Percentiles rank a stretch among this genome's conserved stretches.
These are phyloP conservation scores for Pachyrhynchus sulphureomaculatus DNA, from an alignment of 1,140 invertebrate species.

Conservation along the genomic window DNA sequence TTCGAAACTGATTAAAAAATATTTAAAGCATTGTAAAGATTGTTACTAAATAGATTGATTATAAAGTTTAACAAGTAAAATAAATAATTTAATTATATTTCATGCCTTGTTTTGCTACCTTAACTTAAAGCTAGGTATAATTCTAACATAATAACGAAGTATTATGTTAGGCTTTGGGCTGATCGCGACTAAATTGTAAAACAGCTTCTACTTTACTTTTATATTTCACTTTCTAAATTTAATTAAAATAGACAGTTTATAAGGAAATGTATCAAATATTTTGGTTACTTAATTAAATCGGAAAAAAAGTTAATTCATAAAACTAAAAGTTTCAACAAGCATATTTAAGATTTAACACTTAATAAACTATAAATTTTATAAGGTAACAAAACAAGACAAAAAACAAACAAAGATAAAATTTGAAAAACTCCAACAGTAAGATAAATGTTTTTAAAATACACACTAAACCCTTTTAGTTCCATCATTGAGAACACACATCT, in stretches of 20 bases:
- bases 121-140: neutral
- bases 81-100: conserved; percentile 4
- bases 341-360: neutral
- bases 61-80: conserved; percentile 2
- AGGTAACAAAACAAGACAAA: conserved; percentile 26
- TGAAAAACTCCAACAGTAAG: conserved; percentile 22
- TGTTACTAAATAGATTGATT: conserved; percentile 9
- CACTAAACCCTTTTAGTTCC: conserved; percentile 10
- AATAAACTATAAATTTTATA: neutral
- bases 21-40: neutral
- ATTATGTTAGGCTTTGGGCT: no score
- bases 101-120: conserved; percentile 15
- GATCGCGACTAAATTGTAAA: no score
- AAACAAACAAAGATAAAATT: conserved; percentile 24
- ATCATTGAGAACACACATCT: neutral
- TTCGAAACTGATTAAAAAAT: neutral
- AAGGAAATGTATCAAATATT: no score
- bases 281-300: no score
- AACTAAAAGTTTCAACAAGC: no score
- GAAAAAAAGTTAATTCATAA: no score
- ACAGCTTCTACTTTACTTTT: no score
- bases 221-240: no score
- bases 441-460: conserved; percentile 18
- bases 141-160: neutral
- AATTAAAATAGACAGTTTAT: no score